Base-by-base conservation (phyloP, 1,140 invertebrate species). In the Platyscapa corneri region DNA sequence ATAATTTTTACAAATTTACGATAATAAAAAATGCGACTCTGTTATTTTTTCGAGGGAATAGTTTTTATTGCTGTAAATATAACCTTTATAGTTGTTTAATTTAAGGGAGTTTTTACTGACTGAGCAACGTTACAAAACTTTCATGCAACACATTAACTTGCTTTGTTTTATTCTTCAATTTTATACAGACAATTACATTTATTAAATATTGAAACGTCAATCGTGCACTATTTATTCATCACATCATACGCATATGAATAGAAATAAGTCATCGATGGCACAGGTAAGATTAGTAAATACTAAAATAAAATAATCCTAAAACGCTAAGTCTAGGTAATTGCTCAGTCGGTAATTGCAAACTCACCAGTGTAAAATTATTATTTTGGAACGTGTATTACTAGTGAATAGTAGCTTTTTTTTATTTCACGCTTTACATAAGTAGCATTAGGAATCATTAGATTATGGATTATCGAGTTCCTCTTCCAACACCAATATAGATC, bases 351-450 rank as follows among this genome's bases (percentile, higher is more conserved):
- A 67, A 67, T 76, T 78, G 60, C 72, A 46, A 49, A 83, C n/a
- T 83, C 23, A 46, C 34, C 70, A 74, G 27, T 72, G 30, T 77
- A 77, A 53, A 46, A 64, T 83, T 64, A 83, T 77, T 76, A 56
- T 74, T 78, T 84, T 84, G 16, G 37, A 78, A 70, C 10, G 46
- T 46, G 30, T 56, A 67, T 23, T 72, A 20, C 49, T 78, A 84
- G 82, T 78, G 60, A n/a, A 84, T 75, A 85, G 84, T 64, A 81
- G 84, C 78, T 85, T 85, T 80, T 46, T 84, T 79, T 70, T 84
- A 60, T 84, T 75, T 84, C 39, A 85, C 67, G 78, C 84, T 85
- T 80, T 49, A 20, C 42, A 46, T 56, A 49, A 64, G 70, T 80
- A 85, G 78, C 6, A 56, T 72, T 74, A 84, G 76, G 70, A 78